phyloP scores from a whole-genome alignment of 2,888 invertebrate genomes.

The Pheosia gnoma region DNA sequence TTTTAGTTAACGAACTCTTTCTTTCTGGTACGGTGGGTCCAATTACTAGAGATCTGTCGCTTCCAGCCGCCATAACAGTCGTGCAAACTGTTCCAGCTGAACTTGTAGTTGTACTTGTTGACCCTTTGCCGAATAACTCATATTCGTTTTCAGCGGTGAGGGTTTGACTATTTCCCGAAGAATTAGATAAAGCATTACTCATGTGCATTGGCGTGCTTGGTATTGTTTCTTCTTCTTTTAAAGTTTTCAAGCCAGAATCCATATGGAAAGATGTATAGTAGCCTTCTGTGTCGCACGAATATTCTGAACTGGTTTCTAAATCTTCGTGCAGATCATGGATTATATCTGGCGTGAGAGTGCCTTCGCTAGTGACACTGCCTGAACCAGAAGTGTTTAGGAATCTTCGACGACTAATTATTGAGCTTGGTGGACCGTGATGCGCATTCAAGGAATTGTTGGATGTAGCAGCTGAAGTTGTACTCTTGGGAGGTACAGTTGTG shows the following conservation, averaged over 20 bases:
- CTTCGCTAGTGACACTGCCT: conserved; percentile 93
- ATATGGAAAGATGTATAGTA: conserved; percentile 99
- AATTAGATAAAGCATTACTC: conserved; percentile 87
- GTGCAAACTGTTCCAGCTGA: conserved; percentile 96
- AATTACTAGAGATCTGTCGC: conserved; percentile 84
- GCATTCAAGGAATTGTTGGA: conserved; percentile 88
- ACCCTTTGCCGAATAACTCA: conserved; percentile 95
- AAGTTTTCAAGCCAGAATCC: conserved; percentile 95
- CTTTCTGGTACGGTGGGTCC: conserved; percentile 93
- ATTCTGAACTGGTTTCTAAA: conserved; percentile 94
- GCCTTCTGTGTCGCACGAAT: conserved; percentile 98
- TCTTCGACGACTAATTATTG: conserved; percentile 87
- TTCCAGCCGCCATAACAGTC: conserved; percentile 88
- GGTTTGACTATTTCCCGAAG: conserved; percentile 86
- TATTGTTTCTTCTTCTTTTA: conserved; percentile 87
- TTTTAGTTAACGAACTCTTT: conserved; percentile 89
- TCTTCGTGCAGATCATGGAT: conserved; percentile 92
- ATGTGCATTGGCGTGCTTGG: conserved; percentile 90
- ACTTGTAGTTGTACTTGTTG: conserved; percentile 95
- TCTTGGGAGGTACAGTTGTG: conserved; percentile 88
- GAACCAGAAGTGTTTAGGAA: conserved; percentile 90
- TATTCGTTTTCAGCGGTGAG: conserved; percentile 94
- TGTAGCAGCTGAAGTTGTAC: conserved; percentile 87
- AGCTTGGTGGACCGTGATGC: conserved; percentile 86
- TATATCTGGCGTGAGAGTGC: conserved; percentile 92